These are phyloP conservation scores for Uloborus diversus DNA, from an alignment of 1,140 invertebrate species.

Conservation along the genomic window DNA sequence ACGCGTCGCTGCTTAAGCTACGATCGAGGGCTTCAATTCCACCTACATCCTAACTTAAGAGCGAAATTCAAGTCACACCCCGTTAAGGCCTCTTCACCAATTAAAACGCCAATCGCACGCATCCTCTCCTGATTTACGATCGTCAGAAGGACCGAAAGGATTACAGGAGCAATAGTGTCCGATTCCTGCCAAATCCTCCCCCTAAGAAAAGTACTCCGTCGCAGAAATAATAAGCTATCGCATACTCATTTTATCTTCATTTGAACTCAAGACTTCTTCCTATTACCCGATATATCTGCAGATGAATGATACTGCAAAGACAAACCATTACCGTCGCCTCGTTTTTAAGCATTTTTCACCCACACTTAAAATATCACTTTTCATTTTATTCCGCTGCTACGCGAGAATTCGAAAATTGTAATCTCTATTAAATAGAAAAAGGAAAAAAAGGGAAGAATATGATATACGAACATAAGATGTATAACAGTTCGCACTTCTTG, in stretches of 20 bases:
- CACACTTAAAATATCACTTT: constrained; percentile 3
- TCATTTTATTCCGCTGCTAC: background rate
- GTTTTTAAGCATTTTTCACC: constrained; percentile 15
- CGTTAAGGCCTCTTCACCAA: too few species aligned
- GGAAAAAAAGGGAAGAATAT: background rate
- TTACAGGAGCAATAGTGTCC: background rate
- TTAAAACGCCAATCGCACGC: too few species aligned
- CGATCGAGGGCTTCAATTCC: too few species aligned
- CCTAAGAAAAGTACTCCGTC: too few species aligned
- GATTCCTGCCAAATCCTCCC: background rate
- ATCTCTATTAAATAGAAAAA: constrained; percentile 2
- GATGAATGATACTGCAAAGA: constrained; percentile 17
- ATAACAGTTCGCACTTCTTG: background rate
- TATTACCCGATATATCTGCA: background rate
- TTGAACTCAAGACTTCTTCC: background rate
- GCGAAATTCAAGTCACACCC: too few species aligned
- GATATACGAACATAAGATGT: background rate
- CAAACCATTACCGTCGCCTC: constrained; percentile 17
- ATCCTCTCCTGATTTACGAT: too few species aligned
- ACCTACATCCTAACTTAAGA: too few species aligned
- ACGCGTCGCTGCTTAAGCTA: too few species aligned
- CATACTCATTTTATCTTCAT: constrained; percentile 25
- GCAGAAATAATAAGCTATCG: too few species aligned
- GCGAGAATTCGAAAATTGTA: constrained; percentile 9
- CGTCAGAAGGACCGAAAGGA: background rate